Evolutionary conservation across 2,113 vertebrate species (phyloP), one percentile per base, ranked within the genome.

Genomic region (human): DNA sequence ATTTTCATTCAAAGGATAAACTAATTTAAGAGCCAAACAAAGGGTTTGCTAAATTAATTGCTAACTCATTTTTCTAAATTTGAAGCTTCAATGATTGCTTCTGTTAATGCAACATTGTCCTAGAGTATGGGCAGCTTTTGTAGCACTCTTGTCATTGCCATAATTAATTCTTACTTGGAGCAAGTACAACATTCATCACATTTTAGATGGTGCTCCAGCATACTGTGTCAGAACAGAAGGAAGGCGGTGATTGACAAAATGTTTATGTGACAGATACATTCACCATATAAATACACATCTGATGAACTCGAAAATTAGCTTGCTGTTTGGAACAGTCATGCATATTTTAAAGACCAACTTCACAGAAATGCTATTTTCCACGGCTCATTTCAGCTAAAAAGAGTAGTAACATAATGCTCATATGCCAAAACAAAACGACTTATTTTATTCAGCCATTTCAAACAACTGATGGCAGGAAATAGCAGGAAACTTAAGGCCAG

Each of bases 341-440:
- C 75, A 94, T 81, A 98, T 81, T 94, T 97, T 96, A 97, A 45
- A 96, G 96, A 97, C 96, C 94, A 91, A 82, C 55, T 88, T 97
- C 73, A 83, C 72, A 95, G 7, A 98, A 98, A 97, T 89, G 79
- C 8, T 89, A 27, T 98, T 98, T 98, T 97, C 86, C 96, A 87
- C 78, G 97, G 98, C 90, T 97, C 94, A 81, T 97, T 98, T 98
- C 96, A 96, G 23, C 92, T 98, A 97, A 92, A 98, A 97, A 89
- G 66, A 50, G 84, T 7, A 91, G 87, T 81, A 97, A 90, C 81
- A 90, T 95, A 96, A 97, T 95, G 70, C 89, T 96, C 45, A 96
- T 80, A 97, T 57, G 94, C 68, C 40, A 96, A 95, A 98, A 97
- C 97, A 97, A 95, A 94, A 27, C 68, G 64, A 90, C 97, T 98